Percentiles rank a stretch among this genome's conserved stretches.
phyloP scores from a whole-genome alignment of 2,113 vertebrate genomes.

The Garra rufa region DNA sequence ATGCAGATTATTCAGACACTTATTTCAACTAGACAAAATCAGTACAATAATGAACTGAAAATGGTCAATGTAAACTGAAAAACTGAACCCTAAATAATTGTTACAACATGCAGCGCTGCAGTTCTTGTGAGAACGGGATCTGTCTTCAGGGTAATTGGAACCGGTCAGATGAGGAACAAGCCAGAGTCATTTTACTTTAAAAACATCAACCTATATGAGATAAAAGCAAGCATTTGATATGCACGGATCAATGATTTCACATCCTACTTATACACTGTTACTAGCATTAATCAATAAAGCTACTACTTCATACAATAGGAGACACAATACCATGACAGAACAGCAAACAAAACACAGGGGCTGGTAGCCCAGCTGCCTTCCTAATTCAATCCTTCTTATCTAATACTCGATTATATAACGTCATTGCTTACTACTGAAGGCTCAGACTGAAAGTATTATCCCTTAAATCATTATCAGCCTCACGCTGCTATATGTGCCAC shows the following conservation, averaged over 20 bases:
- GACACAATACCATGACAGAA: neutral
- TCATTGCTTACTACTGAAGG: neutral
- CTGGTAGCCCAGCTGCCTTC: neutral
- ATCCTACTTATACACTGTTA: neutral
- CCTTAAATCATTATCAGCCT: conserved; percentile 17
- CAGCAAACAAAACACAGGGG: conserved; percentile 14
- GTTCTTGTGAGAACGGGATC: neutral
- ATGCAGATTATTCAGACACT: neutral
- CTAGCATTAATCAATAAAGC: neutral
- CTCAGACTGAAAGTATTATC: conserved; percentile 26
- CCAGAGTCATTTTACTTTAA: neutral
- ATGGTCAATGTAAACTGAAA: neutral
- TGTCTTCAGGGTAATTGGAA: neutral
- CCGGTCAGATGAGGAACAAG: neutral
- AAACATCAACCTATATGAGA: neutral
- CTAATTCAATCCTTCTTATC: conserved; percentile 23
- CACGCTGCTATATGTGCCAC: neutral
- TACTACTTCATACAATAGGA: neutral
- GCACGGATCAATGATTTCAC: neutral
- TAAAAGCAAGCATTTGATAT: neutral
- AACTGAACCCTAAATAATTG: neutral
- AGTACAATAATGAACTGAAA: neutral
- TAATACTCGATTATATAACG: conserved; percentile 37
- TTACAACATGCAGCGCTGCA: neutral
- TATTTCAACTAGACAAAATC: neutral